Evolutionary conservation across 2,888 invertebrate species (phyloP).

Genomic region (Spilarctia lutea): DNA sequence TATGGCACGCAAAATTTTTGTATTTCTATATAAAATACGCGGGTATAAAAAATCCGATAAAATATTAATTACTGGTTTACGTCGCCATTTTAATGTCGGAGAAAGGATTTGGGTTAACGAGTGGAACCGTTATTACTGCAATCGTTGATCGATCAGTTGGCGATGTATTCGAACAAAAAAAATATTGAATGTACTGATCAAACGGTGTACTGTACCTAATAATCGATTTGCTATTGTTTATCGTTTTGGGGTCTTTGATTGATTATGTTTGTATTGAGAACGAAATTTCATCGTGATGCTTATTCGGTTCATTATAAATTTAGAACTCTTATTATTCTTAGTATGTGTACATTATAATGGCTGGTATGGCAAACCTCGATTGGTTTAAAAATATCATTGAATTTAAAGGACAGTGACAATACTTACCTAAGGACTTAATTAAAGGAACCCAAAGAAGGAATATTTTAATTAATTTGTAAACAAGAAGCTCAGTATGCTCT

Average conservation of each 20-base stretch:
- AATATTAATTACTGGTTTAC: slow-evolving; percentile 27
- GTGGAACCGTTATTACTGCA: slow-evolving; percentile 24
- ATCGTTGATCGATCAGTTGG: slow-evolving; percentile 51
- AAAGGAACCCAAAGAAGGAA: too few species aligned
- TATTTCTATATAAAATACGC: slow-evolving; percentile 27
- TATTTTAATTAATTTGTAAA: too few species aligned
- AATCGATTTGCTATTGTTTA: slow-evolving; percentile 44
- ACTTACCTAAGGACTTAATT: too few species aligned
- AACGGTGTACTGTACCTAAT: slow-evolving; percentile 21
- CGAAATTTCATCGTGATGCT: slow-evolving; percentile 2
- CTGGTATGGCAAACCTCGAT: neutral
- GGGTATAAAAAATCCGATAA: slow-evolving; percentile 25
- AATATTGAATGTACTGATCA: slow-evolving; percentile 26
- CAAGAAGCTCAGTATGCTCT: neutral
- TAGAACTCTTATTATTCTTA: neutral
- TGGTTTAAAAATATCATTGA: too few species aligned
- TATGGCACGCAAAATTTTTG: slow-evolving; percentile 16
- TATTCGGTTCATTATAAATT: slow-evolving; percentile 6
- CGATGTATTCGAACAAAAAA: slow-evolving; percentile 45
- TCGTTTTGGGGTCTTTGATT: slow-evolving; percentile 37
- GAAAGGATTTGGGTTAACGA: slow-evolving; percentile 54
- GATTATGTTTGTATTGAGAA: slow-evolving; percentile 24
- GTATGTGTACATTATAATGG: neutral
- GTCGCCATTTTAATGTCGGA: slow-evolving; percentile 32
- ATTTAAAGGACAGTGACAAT: too few species aligned